Conservation (phyloP, 64 coral and sea anemone genomes). For the Pocillopora damicornis region DNA sequence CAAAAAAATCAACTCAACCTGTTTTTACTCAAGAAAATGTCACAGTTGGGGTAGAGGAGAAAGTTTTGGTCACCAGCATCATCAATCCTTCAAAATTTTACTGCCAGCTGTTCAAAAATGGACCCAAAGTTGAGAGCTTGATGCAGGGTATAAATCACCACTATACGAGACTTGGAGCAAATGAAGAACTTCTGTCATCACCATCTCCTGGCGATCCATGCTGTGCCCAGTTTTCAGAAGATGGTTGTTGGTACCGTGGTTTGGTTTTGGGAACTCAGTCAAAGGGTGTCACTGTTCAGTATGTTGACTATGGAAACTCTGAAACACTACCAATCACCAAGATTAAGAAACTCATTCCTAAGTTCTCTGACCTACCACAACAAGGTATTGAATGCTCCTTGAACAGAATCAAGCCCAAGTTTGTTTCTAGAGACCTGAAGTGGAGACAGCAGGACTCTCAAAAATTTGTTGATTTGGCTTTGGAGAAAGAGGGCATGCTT, state of each 20-base stretch:
- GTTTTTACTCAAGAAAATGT: constrained; percentile 56
- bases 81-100: constrained; percentile 81
- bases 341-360: constrained; percentile 72
- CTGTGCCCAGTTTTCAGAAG: constrained; percentile 93
- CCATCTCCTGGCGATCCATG: constrained; percentile 78
- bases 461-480: constrained; percentile 66
- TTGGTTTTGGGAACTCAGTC: constrained; percentile 25
- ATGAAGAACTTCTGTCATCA: constrained; percentile 70
- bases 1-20: neutral
- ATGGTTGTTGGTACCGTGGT: constrained; percentile 90
- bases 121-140: constrained; percentile 57
- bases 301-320: constrained; percentile 95
- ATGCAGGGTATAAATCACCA: constrained; percentile 67
- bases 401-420: constrained; percentile 70
- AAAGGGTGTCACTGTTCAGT: constrained; percentile 65
- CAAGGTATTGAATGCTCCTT: constrained; percentile 79
- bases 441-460: constrained; percentile 53
- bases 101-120: constrained; percentile 80
- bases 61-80: constrained; percentile 64
- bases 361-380: constrained; percentile 77
- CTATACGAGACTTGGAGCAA: constrained; percentile 62
- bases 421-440: neutral
- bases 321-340: constrained; percentile 57
- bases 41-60: constrained; percentile 49
- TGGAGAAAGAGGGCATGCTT: constrained; percentile 67